A percentile compares a stretch with the other conserved stretches of the same genome.
Evolutionary conservation across 2,797 vertebrate genomes (phyloP).

Genomic region (Spinibarbus caldwelli): DNA sequence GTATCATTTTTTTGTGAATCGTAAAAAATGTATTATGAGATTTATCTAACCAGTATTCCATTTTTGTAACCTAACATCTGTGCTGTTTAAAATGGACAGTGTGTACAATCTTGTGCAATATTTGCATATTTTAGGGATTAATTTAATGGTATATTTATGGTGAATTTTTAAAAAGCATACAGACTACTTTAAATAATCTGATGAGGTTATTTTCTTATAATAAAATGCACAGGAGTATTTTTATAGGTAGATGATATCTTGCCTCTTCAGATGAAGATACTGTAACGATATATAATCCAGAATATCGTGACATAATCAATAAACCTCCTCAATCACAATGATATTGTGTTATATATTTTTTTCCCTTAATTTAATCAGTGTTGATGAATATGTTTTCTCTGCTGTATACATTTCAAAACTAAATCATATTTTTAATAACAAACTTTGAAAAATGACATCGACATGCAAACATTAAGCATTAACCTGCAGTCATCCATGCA

Average conservation of each 20-base stretch:
- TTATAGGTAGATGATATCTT: slow-evolving; percentile 70
- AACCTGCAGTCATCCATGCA: slow-evolving; percentile 67
- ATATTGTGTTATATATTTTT: slow-evolving; percentile 27
- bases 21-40: slow-evolving; percentile 18
- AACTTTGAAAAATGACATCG: neutral
- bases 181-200: slow-evolving; percentile 41
- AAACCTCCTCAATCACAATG: slow-evolving; percentile 63
- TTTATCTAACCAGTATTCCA: slow-evolving; percentile 37
- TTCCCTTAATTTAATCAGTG: neutral
- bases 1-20: slow-evolving; percentile 13
- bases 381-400: neutral
- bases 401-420: neutral
- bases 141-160: slow-evolving; percentile 78
- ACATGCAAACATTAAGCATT: slow-evolving; percentile 63
- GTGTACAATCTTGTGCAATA: slow-evolving; percentile 76
- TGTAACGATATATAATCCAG: slow-evolving; percentile 67
- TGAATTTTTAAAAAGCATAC: slow-evolving; percentile 48
- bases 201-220: slow-evolving; percentile 68
- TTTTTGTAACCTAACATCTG: slow-evolving; percentile 39
- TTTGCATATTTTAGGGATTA: slow-evolving; percentile 75
- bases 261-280: slow-evolving; percentile 60
- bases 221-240: slow-evolving; percentile 69
- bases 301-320: slow-evolving; percentile 67
- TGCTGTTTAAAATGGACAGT: slow-evolving; percentile 61
- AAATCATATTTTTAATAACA: neutral